Percentiles rank a stretch among this genome's conserved stretches.
Evolutionary conservation across 2,113 vertebrate genomes (phyloP).

Genomic region (Microcebus murinus): DNA sequence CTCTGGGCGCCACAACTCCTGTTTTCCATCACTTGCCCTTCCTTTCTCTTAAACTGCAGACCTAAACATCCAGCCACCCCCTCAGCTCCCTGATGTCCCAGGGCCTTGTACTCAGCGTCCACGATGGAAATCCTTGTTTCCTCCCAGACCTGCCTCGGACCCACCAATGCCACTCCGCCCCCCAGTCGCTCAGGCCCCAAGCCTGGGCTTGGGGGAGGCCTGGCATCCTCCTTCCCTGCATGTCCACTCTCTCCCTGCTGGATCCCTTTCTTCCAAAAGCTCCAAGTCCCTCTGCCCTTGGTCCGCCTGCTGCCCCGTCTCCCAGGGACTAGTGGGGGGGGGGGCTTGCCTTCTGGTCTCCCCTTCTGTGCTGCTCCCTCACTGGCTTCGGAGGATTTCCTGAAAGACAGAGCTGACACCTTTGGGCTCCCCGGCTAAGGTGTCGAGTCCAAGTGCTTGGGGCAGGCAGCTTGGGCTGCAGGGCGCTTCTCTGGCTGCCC

Average conservation of each 20-base stretch:
- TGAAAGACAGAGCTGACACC: neutral
- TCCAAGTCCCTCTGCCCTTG: accelerated
- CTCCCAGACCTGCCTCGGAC: neutral
- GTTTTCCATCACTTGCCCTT: neutral
- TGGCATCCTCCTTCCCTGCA: accelerated
- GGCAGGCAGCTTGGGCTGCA: neutral
- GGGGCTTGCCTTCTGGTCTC: neutral
- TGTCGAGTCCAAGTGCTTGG: neutral
- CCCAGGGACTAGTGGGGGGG: neutral
- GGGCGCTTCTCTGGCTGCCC: slow-evolving; percentile 83
- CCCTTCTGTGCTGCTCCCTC: neutral
- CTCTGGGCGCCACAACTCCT: accelerated
- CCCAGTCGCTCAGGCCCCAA: neutral
- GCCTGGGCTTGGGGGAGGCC: neutral
- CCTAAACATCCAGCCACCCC: neutral
- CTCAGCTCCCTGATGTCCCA: neutral
- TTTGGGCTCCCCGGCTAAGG: neutral
- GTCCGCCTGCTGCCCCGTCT: neutral
- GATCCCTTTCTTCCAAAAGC: neutral
- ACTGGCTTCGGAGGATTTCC: neutral
- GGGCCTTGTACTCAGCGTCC: neutral
- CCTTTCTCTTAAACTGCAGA: neutral
- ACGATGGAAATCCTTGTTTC: neutral
- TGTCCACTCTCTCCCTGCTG: no score
- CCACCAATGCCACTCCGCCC: accelerated